Percentiles rank a stretch among this genome's conserved stretches.
Conservation (phyloP, 2,888 invertebrate species). For the Apodemia duryi region DNA sequence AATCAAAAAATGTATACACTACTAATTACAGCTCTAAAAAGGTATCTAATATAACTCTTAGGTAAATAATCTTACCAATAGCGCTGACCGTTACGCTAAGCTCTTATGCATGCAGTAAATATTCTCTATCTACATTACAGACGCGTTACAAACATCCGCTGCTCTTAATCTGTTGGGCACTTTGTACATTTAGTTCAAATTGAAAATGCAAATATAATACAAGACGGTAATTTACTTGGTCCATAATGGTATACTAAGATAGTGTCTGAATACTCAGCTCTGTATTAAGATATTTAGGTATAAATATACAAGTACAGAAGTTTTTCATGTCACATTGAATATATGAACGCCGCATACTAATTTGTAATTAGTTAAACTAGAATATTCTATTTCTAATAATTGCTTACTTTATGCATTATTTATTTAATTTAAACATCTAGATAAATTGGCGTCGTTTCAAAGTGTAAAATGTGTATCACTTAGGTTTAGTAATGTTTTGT, state of each 20-base stretch:
- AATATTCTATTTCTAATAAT: background rate
- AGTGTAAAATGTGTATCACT: too few species aligned
- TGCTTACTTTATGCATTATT: too few species aligned
- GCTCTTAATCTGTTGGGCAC: constrained; percentile 30
- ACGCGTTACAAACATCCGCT: constrained; percentile 25
- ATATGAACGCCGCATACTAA: background rate
- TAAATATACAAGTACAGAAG: background rate
- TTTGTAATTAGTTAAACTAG: background rate
- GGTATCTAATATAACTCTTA: constrained; percentile 37
- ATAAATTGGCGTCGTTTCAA: too few species aligned
- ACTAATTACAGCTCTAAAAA: constrained; percentile 50
- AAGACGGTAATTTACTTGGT: constrained; percentile 37
- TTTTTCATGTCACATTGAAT: background rate
- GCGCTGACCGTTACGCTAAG: constrained; percentile 30
- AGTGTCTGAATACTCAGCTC: background rate
- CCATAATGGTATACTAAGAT: background rate
- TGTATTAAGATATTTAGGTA: constrained; percentile 5
- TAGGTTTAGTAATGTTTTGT: too few species aligned
- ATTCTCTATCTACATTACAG: constrained; percentile 23
- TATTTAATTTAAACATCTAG: too few species aligned
- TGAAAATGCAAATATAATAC: constrained; percentile 35
- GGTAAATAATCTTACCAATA: constrained; percentile 31
- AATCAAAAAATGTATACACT: constrained; percentile 55
- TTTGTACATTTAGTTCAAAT: constrained; percentile 29
- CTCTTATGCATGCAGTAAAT: constrained; percentile 20